Evolutionary conservation across 92 coral and sea anemone species (phyloP).

Genomic region (Galaxea fascicularis): DNA sequence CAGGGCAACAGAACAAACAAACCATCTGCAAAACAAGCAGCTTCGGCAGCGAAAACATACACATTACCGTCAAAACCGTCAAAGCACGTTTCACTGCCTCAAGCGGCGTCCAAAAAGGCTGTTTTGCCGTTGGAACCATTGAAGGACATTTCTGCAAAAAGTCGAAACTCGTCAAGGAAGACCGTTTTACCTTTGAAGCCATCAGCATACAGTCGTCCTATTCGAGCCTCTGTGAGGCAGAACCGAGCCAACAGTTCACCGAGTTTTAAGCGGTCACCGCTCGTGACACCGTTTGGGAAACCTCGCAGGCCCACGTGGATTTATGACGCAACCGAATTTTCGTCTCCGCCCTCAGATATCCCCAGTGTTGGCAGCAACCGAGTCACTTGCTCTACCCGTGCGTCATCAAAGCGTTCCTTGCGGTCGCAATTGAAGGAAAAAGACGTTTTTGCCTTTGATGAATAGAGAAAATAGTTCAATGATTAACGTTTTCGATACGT

Average conservation of each 20-base stretch:
- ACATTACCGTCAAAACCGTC: conserved; percentile 23
- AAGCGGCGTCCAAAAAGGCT: background rate
- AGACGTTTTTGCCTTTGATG: conserved; percentile 36
- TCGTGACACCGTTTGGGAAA: conserved; percentile 13
- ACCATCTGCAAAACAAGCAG: background rate
- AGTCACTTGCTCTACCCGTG: conserved; percentile 21
- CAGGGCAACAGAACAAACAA: background rate
- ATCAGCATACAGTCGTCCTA: background rate
- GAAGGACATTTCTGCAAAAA: background rate
- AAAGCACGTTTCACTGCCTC: background rate
- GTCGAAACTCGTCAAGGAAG: background rate
- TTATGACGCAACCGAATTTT: conserved; percentile 15
- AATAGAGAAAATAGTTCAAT: background rate
- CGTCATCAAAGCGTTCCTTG: conserved; percentile 10
- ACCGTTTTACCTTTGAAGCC: background rate
- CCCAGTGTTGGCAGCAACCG: background rate
- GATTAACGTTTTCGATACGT: background rate
- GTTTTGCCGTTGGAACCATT: conserved; percentile 31
- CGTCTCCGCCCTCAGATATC: conserved; percentile 17
- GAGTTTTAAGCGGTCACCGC: conserved; percentile 6
- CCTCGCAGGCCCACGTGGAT: conserved; percentile 45
- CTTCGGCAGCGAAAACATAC: background rate
- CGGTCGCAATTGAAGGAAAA: conserved; percentile 1
- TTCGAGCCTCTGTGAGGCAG: conserved; percentile 3
- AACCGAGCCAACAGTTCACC: conserved; percentile 4